phyloP scores from a whole-genome alignment of 2,113 vertebrate species.

The Craseonycteris thonglongyai region DNA sequence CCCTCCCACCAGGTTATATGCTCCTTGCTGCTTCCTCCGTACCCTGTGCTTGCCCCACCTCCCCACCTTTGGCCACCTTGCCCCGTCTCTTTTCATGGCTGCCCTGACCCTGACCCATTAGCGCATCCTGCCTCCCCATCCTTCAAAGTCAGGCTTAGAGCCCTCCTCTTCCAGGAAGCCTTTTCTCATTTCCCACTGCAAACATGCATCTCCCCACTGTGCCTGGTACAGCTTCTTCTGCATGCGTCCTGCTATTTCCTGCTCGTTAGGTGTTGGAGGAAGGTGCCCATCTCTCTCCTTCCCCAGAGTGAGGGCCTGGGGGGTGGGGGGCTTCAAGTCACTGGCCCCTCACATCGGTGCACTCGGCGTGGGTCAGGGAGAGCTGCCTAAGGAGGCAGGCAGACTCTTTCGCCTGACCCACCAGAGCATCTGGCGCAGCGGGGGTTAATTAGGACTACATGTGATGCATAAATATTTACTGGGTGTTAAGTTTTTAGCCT shows the following conservation, averaged over 20 bases:
- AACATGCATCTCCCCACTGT: not conserved
- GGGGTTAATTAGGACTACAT: slow-evolving; percentile 60
- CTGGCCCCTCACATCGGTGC: not conserved
- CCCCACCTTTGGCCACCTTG: not conserved
- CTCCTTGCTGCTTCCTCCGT: not conserved
- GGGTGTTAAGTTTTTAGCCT: slow-evolving; percentile 59
- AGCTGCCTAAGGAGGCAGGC: not conserved
- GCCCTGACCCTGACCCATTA: not conserved
- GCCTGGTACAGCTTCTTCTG: not conserved
- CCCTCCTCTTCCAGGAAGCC: not conserved
- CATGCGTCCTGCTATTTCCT: not conserved
- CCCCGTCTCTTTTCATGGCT: not conserved
- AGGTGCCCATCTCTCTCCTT: not conserved
- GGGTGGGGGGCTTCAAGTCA: not conserved
- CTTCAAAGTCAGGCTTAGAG: not conserved
- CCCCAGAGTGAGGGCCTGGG: not conserved
- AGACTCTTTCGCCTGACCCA: not conserved
- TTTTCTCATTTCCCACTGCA: not conserved
- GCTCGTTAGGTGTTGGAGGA: not conserved
- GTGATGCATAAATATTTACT: slow-evolving; percentile 68
- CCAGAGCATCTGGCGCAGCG: slow-evolving; percentile 45
- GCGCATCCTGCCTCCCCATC: not conserved
- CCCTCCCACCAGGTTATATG: accelerated
- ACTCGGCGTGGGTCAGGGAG: not conserved
- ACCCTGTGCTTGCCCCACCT: not conserved